Conservation (phyloP, 2,888 invertebrate species). For the Eupithecia abbreviata region DNA sequence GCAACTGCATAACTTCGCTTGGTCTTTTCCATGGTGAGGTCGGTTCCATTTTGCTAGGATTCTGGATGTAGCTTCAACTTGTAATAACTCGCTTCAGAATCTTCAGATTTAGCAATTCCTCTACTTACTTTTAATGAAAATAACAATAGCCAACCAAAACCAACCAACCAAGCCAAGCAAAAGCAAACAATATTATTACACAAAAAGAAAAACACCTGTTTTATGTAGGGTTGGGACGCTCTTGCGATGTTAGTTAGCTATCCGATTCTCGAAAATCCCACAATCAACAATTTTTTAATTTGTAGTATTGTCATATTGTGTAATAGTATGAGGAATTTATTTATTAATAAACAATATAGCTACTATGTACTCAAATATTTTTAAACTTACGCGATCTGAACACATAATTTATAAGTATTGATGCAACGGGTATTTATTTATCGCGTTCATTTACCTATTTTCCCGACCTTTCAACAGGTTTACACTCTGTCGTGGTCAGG, state of each 20-base stretch:
- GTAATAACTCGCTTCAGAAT: background rate
- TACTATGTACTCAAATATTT: too few relatives aligned
- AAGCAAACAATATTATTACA: background rate
- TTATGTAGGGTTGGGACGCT: background rate
- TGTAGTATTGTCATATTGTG: background rate
- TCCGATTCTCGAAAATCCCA: background rate
- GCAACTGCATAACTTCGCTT: slow-evolving; percentile 87
- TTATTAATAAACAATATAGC: background rate
- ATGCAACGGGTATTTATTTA: too few relatives aligned
- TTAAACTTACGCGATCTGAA: too few relatives aligned
- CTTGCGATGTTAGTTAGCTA: background rate
- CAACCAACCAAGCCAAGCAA: background rate
- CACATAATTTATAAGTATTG: too few relatives aligned
- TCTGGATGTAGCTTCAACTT: background rate
- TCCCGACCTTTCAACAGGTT: too few relatives aligned
- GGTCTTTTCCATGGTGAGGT: slow-evolving; percentile 85
- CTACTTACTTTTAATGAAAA: background rate
- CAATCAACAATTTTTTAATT: background rate
- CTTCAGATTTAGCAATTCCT: background rate
- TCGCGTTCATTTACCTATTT: too few relatives aligned
- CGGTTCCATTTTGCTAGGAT: slow-evolving; percentile 63
- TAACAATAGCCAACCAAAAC: background rate
- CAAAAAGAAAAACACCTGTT: slow-evolving; percentile 15
- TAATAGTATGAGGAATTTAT: background rate
- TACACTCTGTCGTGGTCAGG: too few relatives aligned